phyloP scores from a whole-genome alignment of 1,140 invertebrate genomes.

The Drosophila subpulchrella region DNA sequence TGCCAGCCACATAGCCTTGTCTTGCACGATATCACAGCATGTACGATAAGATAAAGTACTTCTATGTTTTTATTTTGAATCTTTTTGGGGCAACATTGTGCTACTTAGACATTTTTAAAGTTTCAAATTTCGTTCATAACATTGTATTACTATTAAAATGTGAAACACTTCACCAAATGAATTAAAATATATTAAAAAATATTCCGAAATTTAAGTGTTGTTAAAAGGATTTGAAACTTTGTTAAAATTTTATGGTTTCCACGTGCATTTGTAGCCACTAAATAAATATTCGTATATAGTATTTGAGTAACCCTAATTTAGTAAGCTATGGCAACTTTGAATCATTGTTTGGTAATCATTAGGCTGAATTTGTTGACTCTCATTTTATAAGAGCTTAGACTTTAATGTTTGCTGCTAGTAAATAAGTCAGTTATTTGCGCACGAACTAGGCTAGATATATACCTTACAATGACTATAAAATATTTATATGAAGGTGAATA shows the following conservation, averaged over 20 bases:
- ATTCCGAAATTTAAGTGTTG: not conserved
- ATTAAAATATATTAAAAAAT: too few species aligned
- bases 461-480: slow-evolving; percentile 2
- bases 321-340: slow-evolving; percentile 13
- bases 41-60: slow-evolving; percentile 67
- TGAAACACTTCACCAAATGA: too few species aligned
- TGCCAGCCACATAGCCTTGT: slow-evolving; percentile 47
- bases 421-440: slow-evolving; percentile 23
- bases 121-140: too few species aligned
- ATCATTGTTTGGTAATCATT: slow-evolving; percentile 37
- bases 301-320: slow-evolving; percentile 4
- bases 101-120: too few species aligned
- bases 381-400: slow-evolving; percentile 29
- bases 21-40: slow-evolving; percentile 68
- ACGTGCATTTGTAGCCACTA: not conserved
- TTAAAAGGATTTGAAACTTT: not conserved
- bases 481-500: not conserved
- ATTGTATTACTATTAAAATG: too few species aligned
- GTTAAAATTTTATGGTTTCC: not conserved
- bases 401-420: slow-evolving; percentile 22
- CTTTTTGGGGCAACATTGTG: not conserved
- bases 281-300: not conserved
- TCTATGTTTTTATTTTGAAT: slow-evolving; percentile 45
- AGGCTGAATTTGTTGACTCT: slow-evolving; percentile 33
- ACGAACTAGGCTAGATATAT: slow-evolving; percentile 20